Evolutionary conservation across 2,797 vertebrate species (phyloP), one percentile per base, ranked within the genome.

Genomic region (Crocodylus rhombifer): DNA sequence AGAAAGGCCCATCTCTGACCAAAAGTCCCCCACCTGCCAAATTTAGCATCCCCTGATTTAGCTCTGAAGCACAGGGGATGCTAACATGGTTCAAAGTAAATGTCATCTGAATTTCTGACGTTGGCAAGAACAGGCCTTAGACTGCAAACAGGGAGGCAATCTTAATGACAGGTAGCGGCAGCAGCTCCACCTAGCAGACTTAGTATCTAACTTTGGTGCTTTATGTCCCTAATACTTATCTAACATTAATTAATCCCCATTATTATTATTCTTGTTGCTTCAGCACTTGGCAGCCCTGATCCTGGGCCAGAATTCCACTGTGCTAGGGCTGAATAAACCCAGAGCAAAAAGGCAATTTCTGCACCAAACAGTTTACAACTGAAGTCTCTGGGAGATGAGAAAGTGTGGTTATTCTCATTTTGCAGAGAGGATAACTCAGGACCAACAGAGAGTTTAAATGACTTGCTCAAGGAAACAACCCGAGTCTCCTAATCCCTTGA

Each of bases 261-360:
- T 4, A 25, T 71, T 25, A 36, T 69, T 69, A 30, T 42, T 42
- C 42, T 20, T 42, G 42, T 14, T 42, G 6, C 25, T 11, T 21
- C 42, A 25, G 67, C 14, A 4, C 33, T 20, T 67, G 33, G 30
- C 17, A 67, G 30, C 30, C 67, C 42, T 21, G 25, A 21, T 36
- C 67, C 12, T 71, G 12, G 21, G 9, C 33, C 30, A 20, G 17
- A 13, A 71, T 21, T 33, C 4, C 0, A 1, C 6, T 0, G 0
- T 0, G 1, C 6, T 28, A 83, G 56, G 79, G 81, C 13, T 7
- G 67, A 14, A 71, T 21, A 71, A 71, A 71, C 33, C 36, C 11
- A 33, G 28, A 74, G 23, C 15, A 36, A 11, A 16, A 15, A 28
- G 5, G 2, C 14, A 7, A 6, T 58, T n/a, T 42, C 28, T 2